Evolutionary conservation across 1,140 invertebrate species (phyloP).

Genomic region (Trichogramma pretiosum): DNA sequence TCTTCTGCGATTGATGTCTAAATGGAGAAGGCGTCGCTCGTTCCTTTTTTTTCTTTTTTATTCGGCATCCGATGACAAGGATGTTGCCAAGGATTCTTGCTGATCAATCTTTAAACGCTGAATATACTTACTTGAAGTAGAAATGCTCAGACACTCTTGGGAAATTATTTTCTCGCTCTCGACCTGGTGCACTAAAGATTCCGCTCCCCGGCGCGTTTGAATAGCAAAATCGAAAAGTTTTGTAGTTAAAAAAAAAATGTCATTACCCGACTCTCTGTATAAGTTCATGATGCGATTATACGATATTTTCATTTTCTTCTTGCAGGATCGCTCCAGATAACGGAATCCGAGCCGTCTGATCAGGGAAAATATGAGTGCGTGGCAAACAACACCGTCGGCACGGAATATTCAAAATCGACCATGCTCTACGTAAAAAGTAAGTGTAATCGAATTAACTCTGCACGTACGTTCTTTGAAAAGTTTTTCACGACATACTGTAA

Average conservation of each 20-base stretch:
- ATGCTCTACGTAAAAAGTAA: conserved; percentile 91
- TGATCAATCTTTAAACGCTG: too few relatives aligned
- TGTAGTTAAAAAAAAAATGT: conserved; percentile 15
- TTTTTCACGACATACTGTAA: too few relatives aligned
- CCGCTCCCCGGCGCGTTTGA: too few relatives aligned
- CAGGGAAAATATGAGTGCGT: conserved; percentile 91
- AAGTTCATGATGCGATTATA: neutral
- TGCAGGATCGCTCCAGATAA: conserved; percentile 85
- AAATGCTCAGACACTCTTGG: too few relatives aligned
- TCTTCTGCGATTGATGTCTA: too few relatives aligned
- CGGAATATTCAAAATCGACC: conserved; percentile 84
- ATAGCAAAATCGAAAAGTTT: conserved; percentile 14
- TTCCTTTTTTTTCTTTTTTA: neutral
- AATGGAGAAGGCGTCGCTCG: neutral
- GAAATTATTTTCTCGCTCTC: too few relatives aligned
- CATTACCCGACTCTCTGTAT: conserved; percentile 19
- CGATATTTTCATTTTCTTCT: conserved; percentile 27
- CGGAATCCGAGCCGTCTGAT: conserved; percentile 79
- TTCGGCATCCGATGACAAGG: too few relatives aligned
- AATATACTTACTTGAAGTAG: too few relatives aligned
- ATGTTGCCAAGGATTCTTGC: too few relatives aligned
- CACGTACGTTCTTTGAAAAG: too few relatives aligned
- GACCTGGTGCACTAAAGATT: too few relatives aligned
- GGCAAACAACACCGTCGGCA: conserved; percentile 82
- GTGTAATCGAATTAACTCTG: too few relatives aligned